These are phyloP conservation scores for Selene dorsalis DNA, from an alignment of 2,797 vertebrate genomes.

Conservation along the genomic window DNA sequence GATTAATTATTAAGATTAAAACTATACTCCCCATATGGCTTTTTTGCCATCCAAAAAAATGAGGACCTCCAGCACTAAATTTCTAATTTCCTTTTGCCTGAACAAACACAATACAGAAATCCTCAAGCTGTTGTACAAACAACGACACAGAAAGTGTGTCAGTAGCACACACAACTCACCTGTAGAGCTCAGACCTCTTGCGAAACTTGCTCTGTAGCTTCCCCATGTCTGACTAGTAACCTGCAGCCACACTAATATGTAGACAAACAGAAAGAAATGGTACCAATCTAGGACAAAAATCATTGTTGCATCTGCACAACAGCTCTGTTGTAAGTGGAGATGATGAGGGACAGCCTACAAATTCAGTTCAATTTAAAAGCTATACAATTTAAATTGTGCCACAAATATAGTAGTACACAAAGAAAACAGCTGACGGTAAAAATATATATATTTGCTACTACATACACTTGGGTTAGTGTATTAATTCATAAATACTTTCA, in stretches of 20 bases:
- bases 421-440: not conserved
- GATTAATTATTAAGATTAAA: not conserved
- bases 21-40: not conserved
- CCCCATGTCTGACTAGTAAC: conserved; percentile 85
- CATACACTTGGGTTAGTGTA: not conserved
- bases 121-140: not conserved
- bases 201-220: conserved; percentile 94
- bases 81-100: not conserved
- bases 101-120: not conserved
- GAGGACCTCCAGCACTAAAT: not conserved
- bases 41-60: not conserved
- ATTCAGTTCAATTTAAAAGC: conserved; percentile 5
- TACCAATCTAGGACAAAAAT: not conserved
- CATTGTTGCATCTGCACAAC: not conserved
- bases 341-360: not conserved
- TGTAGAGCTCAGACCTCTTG: conserved; percentile 87
- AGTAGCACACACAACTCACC: conserved; percentile 78
- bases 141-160: conserved; percentile 1
- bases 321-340: not conserved
- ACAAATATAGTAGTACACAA: not conserved
- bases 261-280: conserved; percentile 20
- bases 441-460: conserved; percentile 5
- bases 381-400: not conserved
- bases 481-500: not conserved
- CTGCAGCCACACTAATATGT: conserved; percentile 52